A percentile compares a stretch with the other conserved stretches of the same genome.
These are phyloP conservation scores for Plagiodera versicolora DNA, from an alignment of 2,888 invertebrate species.

Conservation along the genomic window DNA sequence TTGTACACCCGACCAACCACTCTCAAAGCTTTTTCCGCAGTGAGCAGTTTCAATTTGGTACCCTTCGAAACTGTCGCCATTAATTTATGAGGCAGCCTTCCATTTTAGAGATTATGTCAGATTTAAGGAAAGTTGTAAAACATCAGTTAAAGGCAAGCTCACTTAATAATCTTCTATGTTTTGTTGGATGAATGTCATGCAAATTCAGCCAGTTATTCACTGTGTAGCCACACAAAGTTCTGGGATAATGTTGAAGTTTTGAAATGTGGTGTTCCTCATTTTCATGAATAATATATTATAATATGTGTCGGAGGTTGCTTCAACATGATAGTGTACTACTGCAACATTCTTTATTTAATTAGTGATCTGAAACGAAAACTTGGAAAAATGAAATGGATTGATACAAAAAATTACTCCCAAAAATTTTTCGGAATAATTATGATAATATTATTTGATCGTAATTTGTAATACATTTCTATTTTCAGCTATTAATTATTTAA, in stretches of 20 bases:
- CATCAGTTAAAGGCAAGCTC: constrained; percentile 3
- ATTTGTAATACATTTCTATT: too few relatives aligned
- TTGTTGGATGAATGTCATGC: constrained; percentile 1
- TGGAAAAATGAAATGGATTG: too few relatives aligned
- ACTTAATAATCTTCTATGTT: constrained; percentile 9
- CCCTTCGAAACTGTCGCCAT: constrained; percentile 15
- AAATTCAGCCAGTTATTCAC: neutral
- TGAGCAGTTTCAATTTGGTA: neutral
- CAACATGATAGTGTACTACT: too few relatives aligned
- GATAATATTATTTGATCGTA: too few relatives aligned
- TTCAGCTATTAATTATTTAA: too few relatives aligned
- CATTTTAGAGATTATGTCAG: constrained; percentile 6
- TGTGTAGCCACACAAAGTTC: neutral
- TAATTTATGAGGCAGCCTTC: constrained; percentile 8
- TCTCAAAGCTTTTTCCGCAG: constrained; percentile 14
- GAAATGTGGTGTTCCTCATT: too few relatives aligned
- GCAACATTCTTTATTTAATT: too few relatives aligned
- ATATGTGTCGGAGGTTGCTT: too few relatives aligned
- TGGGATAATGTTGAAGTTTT: neutral
- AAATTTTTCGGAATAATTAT: too few relatives aligned
- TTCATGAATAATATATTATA: too few relatives aligned
- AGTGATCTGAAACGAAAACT: too few relatives aligned
- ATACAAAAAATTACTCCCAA: too few relatives aligned
- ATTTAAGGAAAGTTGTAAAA: constrained; percentile 9
- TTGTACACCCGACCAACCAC: neutral